These are phyloP conservation scores for Ectemnius continuus DNA, from an alignment of 2,888 invertebrate genomes.

Conservation along the genomic window DNA sequence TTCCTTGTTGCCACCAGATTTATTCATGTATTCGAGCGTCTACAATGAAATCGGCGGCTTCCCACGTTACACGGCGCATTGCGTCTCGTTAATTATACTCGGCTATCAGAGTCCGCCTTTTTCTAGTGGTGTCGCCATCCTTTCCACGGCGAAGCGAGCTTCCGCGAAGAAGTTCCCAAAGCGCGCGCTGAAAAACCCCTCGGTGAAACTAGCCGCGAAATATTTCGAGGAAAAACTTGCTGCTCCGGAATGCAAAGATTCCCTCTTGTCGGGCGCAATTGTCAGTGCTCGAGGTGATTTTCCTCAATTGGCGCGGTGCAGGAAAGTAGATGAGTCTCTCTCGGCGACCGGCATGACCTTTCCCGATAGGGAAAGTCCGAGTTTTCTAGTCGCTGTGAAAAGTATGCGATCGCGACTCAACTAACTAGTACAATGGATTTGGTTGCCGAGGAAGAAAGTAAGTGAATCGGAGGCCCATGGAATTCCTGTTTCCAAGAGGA, in stretches of 20 bases:
- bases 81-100: constrained; percentile 40
- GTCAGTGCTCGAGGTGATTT: not conserved
- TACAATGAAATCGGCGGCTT: constrained; percentile 24
- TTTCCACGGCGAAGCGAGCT: constrained; percentile 19
- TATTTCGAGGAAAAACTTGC: too few relatives aligned
- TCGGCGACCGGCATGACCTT: constrained; percentile 2
- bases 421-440: too few relatives aligned
- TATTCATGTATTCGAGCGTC: constrained; percentile 55
- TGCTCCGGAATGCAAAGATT: too few relatives aligned
- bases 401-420: too few relatives aligned
- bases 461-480: too few relatives aligned
- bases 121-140: too few relatives aligned
- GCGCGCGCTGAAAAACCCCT: constrained; percentile 15
- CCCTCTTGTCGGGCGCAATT: too few relatives aligned
- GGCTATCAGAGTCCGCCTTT: not conserved
- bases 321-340: not conserved
- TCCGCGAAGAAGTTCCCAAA: constrained; percentile 21
- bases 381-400: not conserved
- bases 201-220: not conserved
- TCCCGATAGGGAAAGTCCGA: constrained; percentile 16
- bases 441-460: too few relatives aligned
- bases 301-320: too few relatives aligned
- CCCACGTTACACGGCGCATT: constrained; percentile 48
- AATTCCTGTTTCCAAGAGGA: too few relatives aligned
- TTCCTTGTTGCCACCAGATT: constrained; percentile 40